Conservation (phyloP, 2,888 invertebrate species). For the Melanostoma scalare region DNA sequence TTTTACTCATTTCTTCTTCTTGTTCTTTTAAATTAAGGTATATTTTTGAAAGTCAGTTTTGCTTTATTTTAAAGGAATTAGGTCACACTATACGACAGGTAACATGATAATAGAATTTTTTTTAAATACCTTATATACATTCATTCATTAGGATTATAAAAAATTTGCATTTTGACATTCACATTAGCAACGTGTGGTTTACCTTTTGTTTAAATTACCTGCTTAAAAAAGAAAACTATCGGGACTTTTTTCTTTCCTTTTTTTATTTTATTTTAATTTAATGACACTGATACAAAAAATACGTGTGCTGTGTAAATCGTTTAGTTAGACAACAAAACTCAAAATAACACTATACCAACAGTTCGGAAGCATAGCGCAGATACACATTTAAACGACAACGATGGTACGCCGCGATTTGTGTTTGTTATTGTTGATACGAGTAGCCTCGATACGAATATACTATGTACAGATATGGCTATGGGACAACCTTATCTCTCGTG, state of each 20-base stretch:
- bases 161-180: neutral
- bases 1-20: slow-evolving; percentile 1
- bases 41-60: neutral
- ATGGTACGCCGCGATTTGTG: slow-evolving; percentile 47
- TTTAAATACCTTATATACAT: neutral
- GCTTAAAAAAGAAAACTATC: neutral
- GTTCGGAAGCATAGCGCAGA: slow-evolving; percentile 38
- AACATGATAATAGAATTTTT: slow-evolving; percentile 1
- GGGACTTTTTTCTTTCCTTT: slow-evolving; percentile 12
- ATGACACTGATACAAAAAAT: slow-evolving; percentile 46
- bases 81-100: slow-evolving; percentile 41
- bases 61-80: slow-evolving; percentile 32
- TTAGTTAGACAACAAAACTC: slow-evolving; percentile 68
- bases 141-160: neutral
- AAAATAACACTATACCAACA: slow-evolving; percentile 60
- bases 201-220: slow-evolving; percentile 20
- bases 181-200: slow-evolving; percentile 18
- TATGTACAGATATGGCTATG: slow-evolving; percentile 53
- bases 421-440: slow-evolving; percentile 56
- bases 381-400: slow-evolving; percentile 40
- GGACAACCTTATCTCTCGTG: slow-evolving; percentile 53
- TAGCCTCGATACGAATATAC: slow-evolving; percentile 45
- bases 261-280: slow-evolving; percentile 43
- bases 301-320: slow-evolving; percentile 58
- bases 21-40: neutral